Base-by-base conservation (phyloP, 2,888 invertebrate species). In the Cantharis lateralis region DNA sequence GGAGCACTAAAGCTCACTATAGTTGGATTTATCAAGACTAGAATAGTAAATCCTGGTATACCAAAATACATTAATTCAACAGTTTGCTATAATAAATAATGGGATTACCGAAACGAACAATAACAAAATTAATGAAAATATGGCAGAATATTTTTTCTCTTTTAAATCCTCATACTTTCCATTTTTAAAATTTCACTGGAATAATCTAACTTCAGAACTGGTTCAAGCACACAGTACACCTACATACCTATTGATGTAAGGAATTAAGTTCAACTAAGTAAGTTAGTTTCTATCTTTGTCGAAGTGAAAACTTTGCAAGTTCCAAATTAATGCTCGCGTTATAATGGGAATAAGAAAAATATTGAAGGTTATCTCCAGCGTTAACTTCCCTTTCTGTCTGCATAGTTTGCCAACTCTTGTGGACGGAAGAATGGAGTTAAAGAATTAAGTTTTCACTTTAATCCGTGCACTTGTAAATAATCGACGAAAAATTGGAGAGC, bases 1-100 rank as follows among this genome's bases (percentile, higher is more conserved):
- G 3, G 1, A 66, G 20, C 64, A n/a, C 64, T 66, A 16, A 64
- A 64, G 64, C 18, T 16, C 16, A 18, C 64, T 64, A 20, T 64
- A 13, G 64, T 64, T 64, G 64, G 64, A 66, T 66, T 66, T 66
- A 20, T 20, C 18, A 66, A 16, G 24, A 24, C 20, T 20, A n/a
- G 48, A 48, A 48, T n/a, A 48, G 48, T 48, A 48, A 48, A 63
- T 63, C 18, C 64, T 18, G n/a, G 11, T 66, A 66, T 18, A 18
- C 64, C 15, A 20, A 64, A 64, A 64, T 64, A 66, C 64, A 66
- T 66, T 66, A 66, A 66, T 66, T 18, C 64, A 66, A 66, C 64
- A 66, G 64, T 66, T 48, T 48, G 48, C 48, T 48, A 9, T 48
- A 48, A 48, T 48, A 48, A 48, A 48, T 48, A 48, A 48, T 48